phyloP scores from a whole-genome alignment of 2,888 invertebrate species.

The Elysia crispata region DNA sequence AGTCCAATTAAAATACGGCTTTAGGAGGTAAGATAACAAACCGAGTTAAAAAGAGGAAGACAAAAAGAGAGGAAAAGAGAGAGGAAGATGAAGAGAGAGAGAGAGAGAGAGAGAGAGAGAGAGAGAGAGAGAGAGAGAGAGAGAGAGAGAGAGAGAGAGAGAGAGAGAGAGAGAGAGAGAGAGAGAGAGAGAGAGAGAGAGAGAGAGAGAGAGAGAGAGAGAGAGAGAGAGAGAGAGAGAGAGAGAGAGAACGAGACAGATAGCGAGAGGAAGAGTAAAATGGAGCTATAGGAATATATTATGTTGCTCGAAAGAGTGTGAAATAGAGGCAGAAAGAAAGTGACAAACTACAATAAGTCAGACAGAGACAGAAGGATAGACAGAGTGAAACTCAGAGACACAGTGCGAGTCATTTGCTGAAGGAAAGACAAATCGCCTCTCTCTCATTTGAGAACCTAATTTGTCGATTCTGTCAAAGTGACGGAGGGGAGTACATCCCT shows the following conservation, averaged over 20 bases:
- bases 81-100: too few relatives aligned
- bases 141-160: not conserved
- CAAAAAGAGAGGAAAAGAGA: too few relatives aligned
- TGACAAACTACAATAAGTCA: not conserved
- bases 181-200: not conserved
- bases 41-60: too few relatives aligned
- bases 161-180: not conserved
- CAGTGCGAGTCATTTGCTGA: not conserved
- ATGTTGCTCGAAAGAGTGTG: too few relatives aligned
- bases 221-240: not conserved
- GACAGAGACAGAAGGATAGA: not conserved
- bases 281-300: too few relatives aligned
- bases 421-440: constrained; percentile 6
- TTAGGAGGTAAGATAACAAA: too few relatives aligned
- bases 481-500: not conserved
- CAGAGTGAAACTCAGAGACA: not conserved
- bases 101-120: not conserved
- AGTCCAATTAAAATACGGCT: too few relatives aligned
- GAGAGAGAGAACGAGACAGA: constrained; percentile 6
- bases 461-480: constrained; percentile 12
- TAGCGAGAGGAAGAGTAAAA: not conserved
- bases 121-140: not conserved
- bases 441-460: constrained; percentile 27
- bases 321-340: not conserved
- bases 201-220: not conserved